These are phyloP conservation scores for Reticulitermes lucifugus DNA, from an alignment of 2,888 invertebrate genomes.

Conservation along the genomic window DNA sequence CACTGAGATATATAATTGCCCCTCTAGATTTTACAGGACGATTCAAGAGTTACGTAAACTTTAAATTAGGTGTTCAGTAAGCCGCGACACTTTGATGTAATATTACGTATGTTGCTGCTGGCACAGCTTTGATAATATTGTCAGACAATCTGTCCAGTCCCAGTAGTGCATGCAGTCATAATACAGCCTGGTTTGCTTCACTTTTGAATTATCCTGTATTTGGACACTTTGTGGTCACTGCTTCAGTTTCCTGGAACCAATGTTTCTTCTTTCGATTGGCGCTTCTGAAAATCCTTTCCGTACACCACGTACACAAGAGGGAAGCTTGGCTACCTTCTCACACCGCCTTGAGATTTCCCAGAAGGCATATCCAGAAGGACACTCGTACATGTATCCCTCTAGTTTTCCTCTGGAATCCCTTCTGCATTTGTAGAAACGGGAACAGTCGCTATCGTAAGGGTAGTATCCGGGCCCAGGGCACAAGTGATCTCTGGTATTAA, in stretches of 20 bases:
- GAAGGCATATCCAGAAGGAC: slow-evolving; percentile 80
- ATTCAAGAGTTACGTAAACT: no score
- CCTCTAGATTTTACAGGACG: neutral
- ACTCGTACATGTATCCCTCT: slow-evolving; percentile 79
- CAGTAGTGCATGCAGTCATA: no score
- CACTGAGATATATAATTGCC: neutral
- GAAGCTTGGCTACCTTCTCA: slow-evolving; percentile 50
- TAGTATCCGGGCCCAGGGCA: slow-evolving; percentile 79
- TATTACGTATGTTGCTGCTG: no score
- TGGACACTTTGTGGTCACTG: neutral
- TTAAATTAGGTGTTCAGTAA: neutral
- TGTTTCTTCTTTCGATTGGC: slow-evolving; percentile 46
- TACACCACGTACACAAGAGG: slow-evolving; percentile 47
- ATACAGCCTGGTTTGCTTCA: no score
- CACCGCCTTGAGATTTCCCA: slow-evolving; percentile 74
- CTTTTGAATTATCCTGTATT: no score
- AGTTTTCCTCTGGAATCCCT: slow-evolving; percentile 66
- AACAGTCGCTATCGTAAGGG: slow-evolving; percentile 76
- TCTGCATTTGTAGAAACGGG: slow-evolving; percentile 78
- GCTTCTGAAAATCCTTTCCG: slow-evolving; percentile 25
- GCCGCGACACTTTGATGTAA: neutral
- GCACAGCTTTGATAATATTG: no score
- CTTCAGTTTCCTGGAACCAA: slow-evolving; percentile 46
- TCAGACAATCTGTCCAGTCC: no score
- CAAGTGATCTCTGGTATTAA: slow-evolving; percentile 27